Percentiles rank a stretch among this genome's conserved stretches.
These are phyloP conservation scores for Cephus pulcher DNA, from an alignment of 2,888 invertebrate genomes.

Conservation along the genomic window DNA sequence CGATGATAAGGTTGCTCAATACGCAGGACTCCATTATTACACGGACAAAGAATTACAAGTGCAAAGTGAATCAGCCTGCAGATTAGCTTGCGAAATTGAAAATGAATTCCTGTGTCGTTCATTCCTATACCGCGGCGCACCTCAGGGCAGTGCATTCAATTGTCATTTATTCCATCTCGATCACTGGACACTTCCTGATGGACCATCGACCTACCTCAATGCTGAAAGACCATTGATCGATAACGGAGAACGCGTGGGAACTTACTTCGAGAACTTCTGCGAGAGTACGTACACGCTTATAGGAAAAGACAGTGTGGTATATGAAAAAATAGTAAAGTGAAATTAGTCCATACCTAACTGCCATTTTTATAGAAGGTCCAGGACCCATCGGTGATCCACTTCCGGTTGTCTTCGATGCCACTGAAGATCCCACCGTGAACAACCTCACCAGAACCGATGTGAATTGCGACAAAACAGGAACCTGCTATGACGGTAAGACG, in stretches of 20 bases:
- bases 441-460: conserved; percentile 83
- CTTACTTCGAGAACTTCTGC: conserved; percentile 91
- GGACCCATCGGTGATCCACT: conserved; percentile 66
- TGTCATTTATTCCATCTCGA: conserved; percentile 93
- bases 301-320: background rate
- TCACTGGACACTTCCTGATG: conserved; percentile 91
- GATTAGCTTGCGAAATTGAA: conserved; percentile 91
- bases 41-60: conserved; percentile 93
- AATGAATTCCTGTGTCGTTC: conserved; percentile 92
- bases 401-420: conserved; percentile 82
- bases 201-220: conserved; percentile 90
- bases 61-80: conserved; percentile 89
- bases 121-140: conserved; percentile 78
- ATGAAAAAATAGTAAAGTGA: background rate
- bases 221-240: conserved; percentile 91
- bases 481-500: conserved; percentile 89
- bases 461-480: conserved; percentile 94
- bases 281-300: conserved; percentile 76
- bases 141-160: conserved; percentile 83
- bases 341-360: conserved; percentile 8
- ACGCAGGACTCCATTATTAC: conserved; percentile 91
- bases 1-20: conserved; percentile 92
- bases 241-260: conserved; percentile 89
- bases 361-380: background rate
- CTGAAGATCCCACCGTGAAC: conserved; percentile 79